Conservation (phyloP, 2,113 vertebrate genomes). For the Labrus mixtus region DNA sequence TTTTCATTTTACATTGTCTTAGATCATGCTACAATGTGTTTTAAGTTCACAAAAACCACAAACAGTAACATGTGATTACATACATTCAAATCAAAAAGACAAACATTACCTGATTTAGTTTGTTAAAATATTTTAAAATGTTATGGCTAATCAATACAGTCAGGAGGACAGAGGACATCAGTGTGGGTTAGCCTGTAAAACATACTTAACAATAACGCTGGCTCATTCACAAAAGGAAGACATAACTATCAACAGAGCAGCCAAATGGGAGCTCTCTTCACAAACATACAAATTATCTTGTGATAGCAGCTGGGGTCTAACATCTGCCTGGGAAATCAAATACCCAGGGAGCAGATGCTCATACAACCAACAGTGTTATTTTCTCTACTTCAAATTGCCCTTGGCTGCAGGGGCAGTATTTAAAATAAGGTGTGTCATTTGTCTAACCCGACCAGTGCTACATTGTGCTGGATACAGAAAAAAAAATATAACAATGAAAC, state of each 20-base stretch:
- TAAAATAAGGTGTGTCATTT: slow-evolving; percentile 60
- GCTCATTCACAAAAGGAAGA: slow-evolving; percentile 68
- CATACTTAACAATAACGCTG: slow-evolving; percentile 52
- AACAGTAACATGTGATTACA: no score
- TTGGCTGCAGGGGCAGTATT: slow-evolving; percentile 80
- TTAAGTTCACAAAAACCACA: background rate
- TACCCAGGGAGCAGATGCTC: slow-evolving; percentile 93
- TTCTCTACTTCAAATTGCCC: slow-evolving; percentile 91
- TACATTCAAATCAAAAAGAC: no score
- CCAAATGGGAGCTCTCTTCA: slow-evolving; percentile 91
- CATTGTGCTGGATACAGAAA: slow-evolving; percentile 13
- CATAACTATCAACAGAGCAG: slow-evolving; percentile 78
- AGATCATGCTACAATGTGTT: background rate
- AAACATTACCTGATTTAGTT: background rate
- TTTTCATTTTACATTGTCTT: background rate
- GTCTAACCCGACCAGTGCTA: slow-evolving; percentile 14
- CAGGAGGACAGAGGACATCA: slow-evolving; percentile 36
- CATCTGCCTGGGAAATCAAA: slow-evolving; percentile 96
- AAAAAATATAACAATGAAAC: background rate
- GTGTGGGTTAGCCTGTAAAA: slow-evolving; percentile 50
- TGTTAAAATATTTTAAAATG: background rate
- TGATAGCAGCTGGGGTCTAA: slow-evolving; percentile 96
- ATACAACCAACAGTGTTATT: slow-evolving; percentile 91
- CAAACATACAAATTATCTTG: slow-evolving; percentile 94
- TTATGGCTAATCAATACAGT: background rate